phyloP scores from a whole-genome alignment of 2,113 vertebrate species.

The Eretmochelys imbricata region DNA sequence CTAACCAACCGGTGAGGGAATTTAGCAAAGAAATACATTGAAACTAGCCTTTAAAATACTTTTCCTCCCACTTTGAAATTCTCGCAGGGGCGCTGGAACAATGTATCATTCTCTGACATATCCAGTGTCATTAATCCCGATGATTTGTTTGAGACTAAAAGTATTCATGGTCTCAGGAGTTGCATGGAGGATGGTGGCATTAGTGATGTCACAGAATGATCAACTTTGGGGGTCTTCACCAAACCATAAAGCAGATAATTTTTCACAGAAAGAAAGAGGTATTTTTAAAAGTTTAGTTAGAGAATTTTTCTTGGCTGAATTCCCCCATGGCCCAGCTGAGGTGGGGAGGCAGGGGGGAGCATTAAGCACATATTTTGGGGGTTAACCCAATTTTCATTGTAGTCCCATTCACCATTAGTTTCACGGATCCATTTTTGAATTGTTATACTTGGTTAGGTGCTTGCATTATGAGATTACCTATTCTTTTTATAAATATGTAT shows the following conservation, averaged over 20 bases:
- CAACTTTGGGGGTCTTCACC: conserved; percentile 9
- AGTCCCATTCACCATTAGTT: neutral
- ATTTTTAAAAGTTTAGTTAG: conserved; percentile 9
- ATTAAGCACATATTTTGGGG: neutral
- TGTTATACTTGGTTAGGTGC: neutral
- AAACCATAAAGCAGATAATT: neutral
- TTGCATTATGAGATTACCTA: neutral
- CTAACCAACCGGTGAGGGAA: neutral
- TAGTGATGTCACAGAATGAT: neutral
- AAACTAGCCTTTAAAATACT: neutral
- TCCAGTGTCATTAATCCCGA: neutral
- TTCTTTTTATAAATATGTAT: neutral
- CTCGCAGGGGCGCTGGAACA: no score
- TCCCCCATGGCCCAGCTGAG: neutral
- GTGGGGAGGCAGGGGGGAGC: neutral
- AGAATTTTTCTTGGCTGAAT: neutral
- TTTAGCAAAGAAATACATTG: neutral
- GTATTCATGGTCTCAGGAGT: neutral
- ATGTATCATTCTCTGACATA: neutral
- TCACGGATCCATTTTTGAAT: neutral
- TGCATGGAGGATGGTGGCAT: neutral
- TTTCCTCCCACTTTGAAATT: neutral
- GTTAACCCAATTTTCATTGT: neutral
- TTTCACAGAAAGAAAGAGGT: conserved; percentile 1
- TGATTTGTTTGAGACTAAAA: fast-evolving